Base-by-base conservation (phyloP, 2,888 invertebrate species). In the Philereme vetulata region DNA sequence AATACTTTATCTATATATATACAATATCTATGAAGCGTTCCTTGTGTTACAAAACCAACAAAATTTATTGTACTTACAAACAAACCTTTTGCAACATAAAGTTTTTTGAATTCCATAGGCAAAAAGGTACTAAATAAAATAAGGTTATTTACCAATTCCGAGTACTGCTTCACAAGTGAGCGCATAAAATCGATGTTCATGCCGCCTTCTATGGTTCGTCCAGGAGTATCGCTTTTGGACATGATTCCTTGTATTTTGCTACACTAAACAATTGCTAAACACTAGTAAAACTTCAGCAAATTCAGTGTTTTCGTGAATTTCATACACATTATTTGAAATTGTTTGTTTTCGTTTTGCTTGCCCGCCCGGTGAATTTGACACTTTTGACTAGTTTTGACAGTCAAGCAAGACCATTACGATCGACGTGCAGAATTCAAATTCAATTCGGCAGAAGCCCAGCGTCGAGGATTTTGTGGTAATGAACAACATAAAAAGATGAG, bases 161-260 rank as follows among this genome's bases (percentile, higher is more conserved):
- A 87, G 66, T 92, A 93, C 67, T 93, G 92, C 64, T 92, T 91
- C 34, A 93, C 92, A 56, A 92, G 78, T 51, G 87, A 90, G n/a
- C 92, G 79, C 86, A 91, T 89, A 67, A 85, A 88, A 68, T 91
- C 91, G 45, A 90, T 84, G 67, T 91, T 91, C 55, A 90, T 72
- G 55, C 78, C 76, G 46, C 70, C 69, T 53, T 90, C 87, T 43
- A 77, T 77, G 63, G 70, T 76, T 67, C 81, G 76, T 47, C 72
- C 68, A 48, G 78, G 77, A 49, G 84, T 71, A 66, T 88, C 88
- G 32, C 80, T 76, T 78, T 86, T 88, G 43, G 90, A 86, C 91
- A 75, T 78, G 10, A 33, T 42, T 46, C 33, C 9, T 7, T 0
- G 6, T 34, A 44, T 21, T 44, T 7, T 21, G 5, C 6, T 7